Base-by-base conservation (phyloP, 2,113 vertebrate genomes). In the Gavia stellata region DNA sequence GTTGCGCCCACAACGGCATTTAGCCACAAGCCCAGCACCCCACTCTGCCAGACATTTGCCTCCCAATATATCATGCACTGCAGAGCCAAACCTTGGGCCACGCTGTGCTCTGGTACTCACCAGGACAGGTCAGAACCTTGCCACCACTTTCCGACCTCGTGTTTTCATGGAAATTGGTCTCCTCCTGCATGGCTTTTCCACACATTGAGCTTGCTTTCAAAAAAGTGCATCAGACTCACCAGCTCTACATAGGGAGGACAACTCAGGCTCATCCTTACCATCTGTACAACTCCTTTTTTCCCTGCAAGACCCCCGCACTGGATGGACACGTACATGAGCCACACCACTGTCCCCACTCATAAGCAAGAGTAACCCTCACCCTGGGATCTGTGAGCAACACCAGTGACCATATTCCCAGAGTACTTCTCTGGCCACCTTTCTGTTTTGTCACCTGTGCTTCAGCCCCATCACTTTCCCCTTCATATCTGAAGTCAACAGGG, bases 271-370 rank as follows among this genome's bases (percentile, higher is more conserved):
- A 63, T 72, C 61, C n/a, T 90, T 42, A 53, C 1, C 17, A 18
- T 10, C 31, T 40, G 5, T 29, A 55, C 36, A 42, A 5, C 7
- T 62, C 17, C 14, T 38, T 1, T 81, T 73, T 84, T 17, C 7
- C n/a, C 18, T 24, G 14, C 8, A 85, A 52, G 40, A 10, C 1
- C 16, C 6, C 23, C 19, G 17, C 3, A 4, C 24, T 65, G 49
- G 34, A 38, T 56, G 44, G 14, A 67, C 38, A 38, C 1, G 0
- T 13, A 34, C 15, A 24, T 0, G 1, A 81, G 23, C 9, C 28
- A 10, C 38, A 56, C 7, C 2, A 31, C 20, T 67, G 18, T 58
- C 19, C 10, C 26, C 18, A 5, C 17, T 56, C 44, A 25, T 19
- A 16, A 71, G 34, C 28, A 70, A 61, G 40, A 72, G 5, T 20